Evolutionary conservation across 2,888 invertebrate genomes (phyloP).

Genomic region (Eupeodes latifasciatus): DNA sequence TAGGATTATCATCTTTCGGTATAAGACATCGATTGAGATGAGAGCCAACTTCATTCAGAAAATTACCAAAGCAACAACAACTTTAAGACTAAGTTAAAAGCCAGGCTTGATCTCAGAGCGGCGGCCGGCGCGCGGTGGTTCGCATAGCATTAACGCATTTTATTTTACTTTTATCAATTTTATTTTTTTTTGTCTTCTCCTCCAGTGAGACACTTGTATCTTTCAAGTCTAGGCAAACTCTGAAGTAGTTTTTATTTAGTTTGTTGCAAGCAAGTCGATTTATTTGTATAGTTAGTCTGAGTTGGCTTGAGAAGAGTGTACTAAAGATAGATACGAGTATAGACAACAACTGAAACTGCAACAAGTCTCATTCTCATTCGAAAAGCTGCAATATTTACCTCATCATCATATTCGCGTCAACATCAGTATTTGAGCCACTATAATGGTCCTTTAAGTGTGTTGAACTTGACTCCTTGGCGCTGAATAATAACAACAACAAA

Average conservation of each 20-base stretch:
- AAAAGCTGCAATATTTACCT: slow-evolving; percentile 17
- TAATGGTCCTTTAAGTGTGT: slow-evolving; percentile 52
- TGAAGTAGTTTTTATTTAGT: slow-evolving; percentile 35
- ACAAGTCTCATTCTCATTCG: background rate
- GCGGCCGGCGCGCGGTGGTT: slow-evolving; percentile 7
- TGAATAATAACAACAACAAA: background rate
- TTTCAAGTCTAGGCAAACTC: slow-evolving; percentile 29
- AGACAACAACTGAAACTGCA: slow-evolving; percentile 5
- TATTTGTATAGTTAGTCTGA: slow-evolving; percentile 3
- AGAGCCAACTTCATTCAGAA: slow-evolving; percentile 70
- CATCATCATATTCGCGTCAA: slow-evolving; percentile 6
- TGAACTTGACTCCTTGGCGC: slow-evolving; percentile 60
- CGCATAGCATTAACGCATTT: slow-evolving; percentile 67
- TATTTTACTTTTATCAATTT: slow-evolving; percentile 2
- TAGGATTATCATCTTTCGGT: slow-evolving; percentile 70
- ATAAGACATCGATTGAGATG: slow-evolving; percentile 70
- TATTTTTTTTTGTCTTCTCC: no score
- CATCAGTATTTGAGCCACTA: slow-evolving; percentile 10
- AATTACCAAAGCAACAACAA: slow-evolving; percentile 50
- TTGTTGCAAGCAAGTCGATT: slow-evolving; percentile 37
- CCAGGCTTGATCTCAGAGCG: slow-evolving; percentile 69
- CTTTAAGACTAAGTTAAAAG: slow-evolving; percentile 42
- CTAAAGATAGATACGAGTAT: background rate
- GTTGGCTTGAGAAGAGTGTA: slow-evolving; percentile 19
- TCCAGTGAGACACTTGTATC: slow-evolving; percentile 39